Conservation (phyloP, 2,113 vertebrate species). For the Gymnobelideus leadbeateri region DNA sequence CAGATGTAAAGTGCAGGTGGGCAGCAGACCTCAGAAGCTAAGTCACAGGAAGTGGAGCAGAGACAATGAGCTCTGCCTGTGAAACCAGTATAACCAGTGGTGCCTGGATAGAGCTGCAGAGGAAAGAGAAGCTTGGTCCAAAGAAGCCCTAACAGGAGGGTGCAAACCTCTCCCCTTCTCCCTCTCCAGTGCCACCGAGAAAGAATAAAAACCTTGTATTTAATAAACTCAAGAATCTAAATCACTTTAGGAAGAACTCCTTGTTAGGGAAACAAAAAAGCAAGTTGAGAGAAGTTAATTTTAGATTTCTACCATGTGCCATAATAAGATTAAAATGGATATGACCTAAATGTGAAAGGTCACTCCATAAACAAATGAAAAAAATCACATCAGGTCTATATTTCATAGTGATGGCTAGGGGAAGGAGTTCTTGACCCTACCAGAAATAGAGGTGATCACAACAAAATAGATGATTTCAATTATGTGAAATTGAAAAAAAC, state of each 20-base stretch:
- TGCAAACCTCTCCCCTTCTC: neutral
- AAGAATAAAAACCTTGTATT: neutral
- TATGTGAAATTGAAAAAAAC: neutral
- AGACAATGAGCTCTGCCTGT: neutral
- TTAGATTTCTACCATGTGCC: neutral
- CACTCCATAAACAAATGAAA: neutral
- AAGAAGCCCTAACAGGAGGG: neutral
- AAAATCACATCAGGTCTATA: neutral
- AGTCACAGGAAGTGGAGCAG: neutral
- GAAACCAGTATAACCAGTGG: neutral
- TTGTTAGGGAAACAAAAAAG: neutral
- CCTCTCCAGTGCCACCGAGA: neutral
- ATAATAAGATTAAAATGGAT: neutral
- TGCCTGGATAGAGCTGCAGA: neutral
- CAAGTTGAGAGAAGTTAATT: neutral
- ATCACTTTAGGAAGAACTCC: neutral
- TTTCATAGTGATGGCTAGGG: neutral
- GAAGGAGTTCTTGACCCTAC: neutral
- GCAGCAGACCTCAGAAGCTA: neutral
- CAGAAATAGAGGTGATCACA: neutral
- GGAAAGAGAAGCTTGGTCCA: neutral
- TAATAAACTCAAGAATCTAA: neutral
- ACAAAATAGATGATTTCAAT: neutral
- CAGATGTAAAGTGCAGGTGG: neutral
- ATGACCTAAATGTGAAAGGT: neutral